These are phyloP conservation scores for Nasonia giraulti DNA, from an alignment of 1,140 invertebrate species.

Conservation along the genomic window DNA sequence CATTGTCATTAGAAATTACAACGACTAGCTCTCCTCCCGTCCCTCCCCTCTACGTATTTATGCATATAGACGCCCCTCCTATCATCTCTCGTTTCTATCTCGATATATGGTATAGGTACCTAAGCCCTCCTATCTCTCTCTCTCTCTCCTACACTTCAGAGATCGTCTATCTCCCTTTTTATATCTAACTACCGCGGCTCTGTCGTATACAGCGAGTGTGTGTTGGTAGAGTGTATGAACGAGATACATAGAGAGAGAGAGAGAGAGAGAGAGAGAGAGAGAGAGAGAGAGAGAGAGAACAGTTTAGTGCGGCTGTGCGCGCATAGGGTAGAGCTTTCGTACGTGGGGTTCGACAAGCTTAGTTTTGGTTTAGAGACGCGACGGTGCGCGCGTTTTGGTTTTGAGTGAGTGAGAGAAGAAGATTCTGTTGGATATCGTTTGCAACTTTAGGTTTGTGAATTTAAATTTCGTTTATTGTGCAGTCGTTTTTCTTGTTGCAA, in stretches of 20 bases:
- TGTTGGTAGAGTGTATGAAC: not conserved
- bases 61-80: not conserved
- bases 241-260: not conserved
- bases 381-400: not conserved
- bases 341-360: not conserved
- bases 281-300: too few relatives aligned
- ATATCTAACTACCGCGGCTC: not conserved
- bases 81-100: constrained; percentile 38
- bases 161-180: not conserved
- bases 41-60: not conserved
- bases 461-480: too few relatives aligned
- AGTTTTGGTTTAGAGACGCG: not conserved
- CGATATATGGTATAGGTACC: not conserved
- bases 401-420: too few relatives aligned
- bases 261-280: not conserved
- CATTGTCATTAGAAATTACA: not conserved
- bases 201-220: not conserved
- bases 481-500: too few relatives aligned
- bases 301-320: not conserved
- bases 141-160: not conserved
- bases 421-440: too few relatives aligned
- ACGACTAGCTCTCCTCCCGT: not conserved
- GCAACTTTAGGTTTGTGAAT: too few relatives aligned
- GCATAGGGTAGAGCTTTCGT: not conserved
- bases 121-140: not conserved